Evolutionary conservation across 2,113 vertebrate genomes (phyloP), one percentile per base, ranked within the genome.

Genomic region (Grantiella picta): DNA sequence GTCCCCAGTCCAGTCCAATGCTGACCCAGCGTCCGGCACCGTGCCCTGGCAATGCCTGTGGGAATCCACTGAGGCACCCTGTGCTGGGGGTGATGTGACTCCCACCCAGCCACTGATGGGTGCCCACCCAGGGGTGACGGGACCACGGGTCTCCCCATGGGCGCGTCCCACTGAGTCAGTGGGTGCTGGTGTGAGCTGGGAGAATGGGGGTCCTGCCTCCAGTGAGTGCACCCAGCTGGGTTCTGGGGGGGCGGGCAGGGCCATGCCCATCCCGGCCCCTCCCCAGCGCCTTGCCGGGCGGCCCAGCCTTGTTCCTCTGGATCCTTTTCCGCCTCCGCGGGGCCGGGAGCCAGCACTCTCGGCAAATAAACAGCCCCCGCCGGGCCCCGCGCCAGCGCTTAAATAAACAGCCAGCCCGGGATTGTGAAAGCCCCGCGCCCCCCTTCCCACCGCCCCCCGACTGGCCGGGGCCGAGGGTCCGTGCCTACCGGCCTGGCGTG

Each of bases 251-350:
- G 33, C 11, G 20, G 82, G 89, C 92, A 92, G 83, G 86, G 94
- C 94, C 29, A 7, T 92, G 89, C 95, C 94, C 86, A 3, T 71
- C 89, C 86, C 91, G 0, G 91, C 93, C 93, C 77, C 88, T 91
- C 91, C 95, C 95, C 85, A 96, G 94, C 33, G 94, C 97, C 96
- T 86, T 92, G 92, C 53, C 28, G 71, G 97, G 96, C 97, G 95
- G 97, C 97, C 95, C 95, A 81, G 94, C 92, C 94, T 96, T 92
- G 94, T 95, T 96, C 92, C 94, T 95, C 95, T 93, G 94, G 95
- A 95, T 95, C 95, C 95, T 91, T 95, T 96, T 95, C 94, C 95
- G 92, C 95, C 95, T 95, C 92, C 92, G 90, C 88, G 91, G 88
- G 95, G 95, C 94, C 28, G 52, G 90, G 94, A 94, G 95, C 92